phyloP scores from a whole-genome alignment of 2,797 vertebrate species.

The Phoebastria nigripes region DNA sequence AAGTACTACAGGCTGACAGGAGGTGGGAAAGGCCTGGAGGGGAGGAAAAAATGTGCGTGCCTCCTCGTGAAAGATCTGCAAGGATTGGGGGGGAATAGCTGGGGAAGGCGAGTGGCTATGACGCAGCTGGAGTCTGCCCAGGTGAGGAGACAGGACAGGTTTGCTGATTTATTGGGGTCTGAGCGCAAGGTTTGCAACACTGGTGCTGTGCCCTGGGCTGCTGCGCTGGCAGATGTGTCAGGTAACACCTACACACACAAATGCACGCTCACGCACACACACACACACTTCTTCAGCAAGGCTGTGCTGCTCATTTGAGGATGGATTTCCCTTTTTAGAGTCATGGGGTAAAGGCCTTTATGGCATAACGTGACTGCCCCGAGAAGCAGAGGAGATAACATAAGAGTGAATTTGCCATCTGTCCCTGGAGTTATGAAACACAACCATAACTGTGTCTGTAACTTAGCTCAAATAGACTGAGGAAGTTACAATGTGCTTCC shows the following conservation, averaged over 20 bases:
- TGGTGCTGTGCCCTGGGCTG: neutral
- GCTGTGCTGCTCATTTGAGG: neutral
- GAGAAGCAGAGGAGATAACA: neutral
- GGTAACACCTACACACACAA: neutral
- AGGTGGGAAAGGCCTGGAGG: neutral
- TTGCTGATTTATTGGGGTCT: conserved; percentile 18
- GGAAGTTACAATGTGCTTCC: neutral
- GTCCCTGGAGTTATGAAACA: neutral
- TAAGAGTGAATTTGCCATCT: neutral
- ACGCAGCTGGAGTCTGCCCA: neutral
- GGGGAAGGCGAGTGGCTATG: neutral
- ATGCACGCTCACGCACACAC: too few relatives aligned
- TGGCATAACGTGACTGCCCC: neutral
- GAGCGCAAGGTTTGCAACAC: neutral
- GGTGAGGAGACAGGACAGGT: neutral
- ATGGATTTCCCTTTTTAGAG: neutral
- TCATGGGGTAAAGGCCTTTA: neutral
- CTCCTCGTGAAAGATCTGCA: neutral
- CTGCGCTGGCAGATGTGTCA: neutral
- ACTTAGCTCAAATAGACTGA: neutral
- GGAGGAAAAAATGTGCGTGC: neutral
- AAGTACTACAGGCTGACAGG: neutral
- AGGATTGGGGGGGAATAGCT: neutral
- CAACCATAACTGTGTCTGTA: neutral
- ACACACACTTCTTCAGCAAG: neutral